Percentiles rank a stretch among this genome's conserved stretches.
Conservation (phyloP, 2,888 invertebrate species). For the Melipona bicolor region DNA sequence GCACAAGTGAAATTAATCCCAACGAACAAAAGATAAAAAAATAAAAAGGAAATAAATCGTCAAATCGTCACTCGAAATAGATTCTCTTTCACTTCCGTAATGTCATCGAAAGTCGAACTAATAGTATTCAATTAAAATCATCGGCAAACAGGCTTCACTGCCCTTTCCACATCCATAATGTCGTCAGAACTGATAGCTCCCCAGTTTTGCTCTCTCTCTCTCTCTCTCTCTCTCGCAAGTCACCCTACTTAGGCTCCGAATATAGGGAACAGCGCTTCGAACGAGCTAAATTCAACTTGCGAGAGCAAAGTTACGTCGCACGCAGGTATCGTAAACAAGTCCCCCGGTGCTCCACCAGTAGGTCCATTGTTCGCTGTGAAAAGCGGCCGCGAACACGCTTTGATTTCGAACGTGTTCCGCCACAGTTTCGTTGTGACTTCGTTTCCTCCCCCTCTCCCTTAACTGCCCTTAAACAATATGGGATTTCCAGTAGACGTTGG, state of each 20-base stretch:
- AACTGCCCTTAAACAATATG: conserved; percentile 20
- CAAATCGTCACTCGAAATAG: not conserved
- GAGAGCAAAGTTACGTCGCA: conserved; percentile 59
- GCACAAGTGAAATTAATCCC: no score
- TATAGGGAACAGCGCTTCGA: conserved; percentile 47
- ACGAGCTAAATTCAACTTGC: conserved; percentile 42
- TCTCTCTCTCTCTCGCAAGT: no score
- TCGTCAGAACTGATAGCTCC: not conserved
- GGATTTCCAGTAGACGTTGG: not conserved
- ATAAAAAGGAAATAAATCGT: not conserved
- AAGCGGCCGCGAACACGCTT: conserved; percentile 52
- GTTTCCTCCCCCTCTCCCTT: not conserved
- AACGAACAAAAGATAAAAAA: no score
- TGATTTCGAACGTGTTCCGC: conserved; percentile 40
- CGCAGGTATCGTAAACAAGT: conserved; percentile 50
- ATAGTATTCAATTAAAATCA: not conserved
- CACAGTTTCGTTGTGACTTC: conserved; percentile 28
- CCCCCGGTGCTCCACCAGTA: conserved; percentile 16
- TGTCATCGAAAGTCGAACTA: not conserved
- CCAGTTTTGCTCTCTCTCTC: not conserved
- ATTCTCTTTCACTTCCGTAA: not conserved
- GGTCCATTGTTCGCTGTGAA: conserved; percentile 57
- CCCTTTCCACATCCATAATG: not conserved
- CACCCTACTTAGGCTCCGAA: not conserved
- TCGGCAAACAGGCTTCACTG: not conserved